Percentiles rank a stretch among this genome's conserved stretches.
phyloP scores from a whole-genome alignment of 53 echinoderm and acorn worm genomes.

The Apostichopus leukothele region DNA sequence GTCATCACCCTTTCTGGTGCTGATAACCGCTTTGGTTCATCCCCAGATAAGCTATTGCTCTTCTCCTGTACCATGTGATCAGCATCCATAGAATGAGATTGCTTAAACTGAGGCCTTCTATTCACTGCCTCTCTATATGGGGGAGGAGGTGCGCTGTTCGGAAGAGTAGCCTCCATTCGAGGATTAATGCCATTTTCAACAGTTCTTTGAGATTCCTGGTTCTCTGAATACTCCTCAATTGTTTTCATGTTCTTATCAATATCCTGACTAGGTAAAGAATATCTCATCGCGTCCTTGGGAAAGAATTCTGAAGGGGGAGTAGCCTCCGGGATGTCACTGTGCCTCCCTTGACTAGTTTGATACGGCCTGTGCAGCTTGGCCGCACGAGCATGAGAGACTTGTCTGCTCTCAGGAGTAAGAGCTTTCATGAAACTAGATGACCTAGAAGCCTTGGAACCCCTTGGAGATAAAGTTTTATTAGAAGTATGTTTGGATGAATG shows the following conservation, averaged over 20 bases:
- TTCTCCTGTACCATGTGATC: not conserved
- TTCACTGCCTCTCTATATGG: conserved; percentile 82
- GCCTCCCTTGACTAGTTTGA: conserved; percentile 36
- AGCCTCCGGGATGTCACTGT: conserved; percentile 48
- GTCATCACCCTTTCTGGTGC: conserved; percentile 29
- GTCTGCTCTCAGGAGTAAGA: not conserved
- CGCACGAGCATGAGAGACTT: not conserved
- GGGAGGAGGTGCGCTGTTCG: conserved; percentile 58
- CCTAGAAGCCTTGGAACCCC: conserved; percentile 17
- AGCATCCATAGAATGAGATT: conserved; percentile 58
- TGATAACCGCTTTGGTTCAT: conserved; percentile 34
- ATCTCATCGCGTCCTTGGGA: conserved; percentile 75
- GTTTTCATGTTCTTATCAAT: conserved; percentile 29
- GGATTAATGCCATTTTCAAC: conserved; percentile 30
- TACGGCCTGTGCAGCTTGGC: not conserved
- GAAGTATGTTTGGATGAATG: not conserved
- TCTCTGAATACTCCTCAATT: conserved; percentile 52
- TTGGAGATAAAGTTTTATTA: conserved; percentile 2
- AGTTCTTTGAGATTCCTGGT: conserved; percentile 14
- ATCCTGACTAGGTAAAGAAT: conserved; percentile 53
- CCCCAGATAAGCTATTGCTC: not conserved
- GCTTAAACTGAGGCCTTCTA: conserved; percentile 63
- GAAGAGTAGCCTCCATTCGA: not conserved
- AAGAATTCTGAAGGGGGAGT: conserved; percentile 81
- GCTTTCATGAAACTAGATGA: conserved; percentile 44